Conservation (phyloP, 2,797 vertebrate genomes). For the Dryobates pubescens region DNA sequence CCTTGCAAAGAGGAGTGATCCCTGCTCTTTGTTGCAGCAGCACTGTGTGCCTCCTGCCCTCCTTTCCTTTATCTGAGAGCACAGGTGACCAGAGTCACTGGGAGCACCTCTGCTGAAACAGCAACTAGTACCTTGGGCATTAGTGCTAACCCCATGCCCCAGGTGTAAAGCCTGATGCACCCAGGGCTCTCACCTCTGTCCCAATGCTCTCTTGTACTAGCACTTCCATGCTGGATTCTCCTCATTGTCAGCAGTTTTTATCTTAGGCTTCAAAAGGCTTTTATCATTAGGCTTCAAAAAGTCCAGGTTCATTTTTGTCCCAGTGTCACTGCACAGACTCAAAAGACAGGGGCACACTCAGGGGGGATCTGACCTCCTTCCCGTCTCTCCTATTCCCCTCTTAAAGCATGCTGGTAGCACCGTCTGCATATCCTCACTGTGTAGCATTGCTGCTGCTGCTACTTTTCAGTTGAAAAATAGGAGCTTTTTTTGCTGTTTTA, state of each 20-base stretch:
- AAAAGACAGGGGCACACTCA: background rate
- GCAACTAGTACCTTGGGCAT: background rate
- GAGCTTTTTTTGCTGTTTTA: background rate
- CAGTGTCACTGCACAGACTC: background rate
- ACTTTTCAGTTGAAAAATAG: background rate
- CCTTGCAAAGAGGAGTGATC: background rate
- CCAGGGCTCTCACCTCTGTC: background rate
- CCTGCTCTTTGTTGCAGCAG: background rate
- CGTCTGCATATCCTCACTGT: accelerated
- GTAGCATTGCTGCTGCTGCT: background rate
- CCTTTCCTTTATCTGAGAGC: background rate
- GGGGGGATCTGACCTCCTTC: background rate
- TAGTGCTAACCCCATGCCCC: background rate
- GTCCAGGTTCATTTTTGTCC: background rate
- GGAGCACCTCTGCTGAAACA: background rate
- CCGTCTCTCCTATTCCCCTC: background rate
- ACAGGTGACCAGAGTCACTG: background rate
- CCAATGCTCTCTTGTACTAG: background rate
- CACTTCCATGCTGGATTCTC: background rate
- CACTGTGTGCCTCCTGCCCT: background rate
- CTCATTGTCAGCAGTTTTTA: background rate
- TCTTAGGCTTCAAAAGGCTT: background rate
- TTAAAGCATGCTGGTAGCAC: background rate
- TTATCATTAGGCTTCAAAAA: background rate
- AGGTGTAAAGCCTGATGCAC: background rate